phyloP scores from a whole-genome alignment of 2,797 vertebrate genomes.

The Pipistrellus pygmaeus region DNA sequence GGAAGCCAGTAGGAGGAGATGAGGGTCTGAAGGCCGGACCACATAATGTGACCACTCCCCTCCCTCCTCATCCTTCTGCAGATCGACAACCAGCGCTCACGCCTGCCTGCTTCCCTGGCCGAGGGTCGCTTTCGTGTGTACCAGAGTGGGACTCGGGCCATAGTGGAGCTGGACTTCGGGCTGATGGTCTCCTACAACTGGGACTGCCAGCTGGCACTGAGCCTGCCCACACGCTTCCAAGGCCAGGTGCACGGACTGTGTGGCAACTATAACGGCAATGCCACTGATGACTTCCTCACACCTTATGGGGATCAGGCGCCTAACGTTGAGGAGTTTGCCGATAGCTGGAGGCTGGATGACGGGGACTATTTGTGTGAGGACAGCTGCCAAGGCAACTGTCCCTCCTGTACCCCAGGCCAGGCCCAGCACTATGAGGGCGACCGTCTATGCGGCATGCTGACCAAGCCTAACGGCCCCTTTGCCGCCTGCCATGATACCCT shows the following conservation, averaged over 20 bases:
- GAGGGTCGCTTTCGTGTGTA: constrained; percentile 83
- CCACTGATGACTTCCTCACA: constrained; percentile 85
- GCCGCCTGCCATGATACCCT: constrained; percentile 85
- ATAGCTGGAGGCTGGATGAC: constrained; percentile 88
- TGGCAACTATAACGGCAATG: constrained; percentile 90
- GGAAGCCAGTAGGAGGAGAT: not conserved
- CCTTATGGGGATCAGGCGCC: constrained; percentile 56
- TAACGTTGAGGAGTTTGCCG: constrained; percentile 84
- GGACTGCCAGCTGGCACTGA: constrained; percentile 87
- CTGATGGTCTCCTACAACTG: constrained; percentile 90
- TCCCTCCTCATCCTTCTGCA: constrained; percentile 57
- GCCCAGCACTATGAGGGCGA: constrained; percentile 78
- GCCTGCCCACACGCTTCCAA: constrained; percentile 87
- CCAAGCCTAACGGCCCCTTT: constrained; percentile 82
- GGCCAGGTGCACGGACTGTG: constrained; percentile 91
- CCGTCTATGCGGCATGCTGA: constrained; percentile 88
- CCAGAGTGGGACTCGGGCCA: constrained; percentile 83
- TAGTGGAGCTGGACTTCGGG: constrained; percentile 88
- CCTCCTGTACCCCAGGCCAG: constrained; percentile 77
- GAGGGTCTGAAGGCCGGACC: not conserved
- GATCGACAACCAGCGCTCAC: constrained; percentile 87
- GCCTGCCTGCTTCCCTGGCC: constrained; percentile 87
- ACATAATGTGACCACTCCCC: not conserved
- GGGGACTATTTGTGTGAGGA: constrained; percentile 87
- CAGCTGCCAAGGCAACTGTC: constrained; percentile 85